phyloP scores from a whole-genome alignment of 1,140 invertebrate genomes.

The Myzus persicae region DNA sequence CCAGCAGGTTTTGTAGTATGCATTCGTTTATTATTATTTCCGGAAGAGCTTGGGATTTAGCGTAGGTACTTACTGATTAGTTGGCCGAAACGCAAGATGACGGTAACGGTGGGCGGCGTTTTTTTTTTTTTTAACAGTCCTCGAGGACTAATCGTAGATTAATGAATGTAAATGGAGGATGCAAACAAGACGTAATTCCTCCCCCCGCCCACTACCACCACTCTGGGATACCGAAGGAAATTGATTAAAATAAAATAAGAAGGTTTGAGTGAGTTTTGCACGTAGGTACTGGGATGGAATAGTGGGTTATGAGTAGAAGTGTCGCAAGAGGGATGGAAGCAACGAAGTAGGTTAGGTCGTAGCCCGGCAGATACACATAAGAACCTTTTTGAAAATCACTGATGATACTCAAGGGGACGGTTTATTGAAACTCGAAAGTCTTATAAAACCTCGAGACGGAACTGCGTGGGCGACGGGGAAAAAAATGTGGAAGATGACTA shows the following conservation, averaged over 20 bases:
- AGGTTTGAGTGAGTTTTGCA: neutral
- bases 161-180: too few species aligned
- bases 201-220: too few species aligned
- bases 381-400: neutral
- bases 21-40: too few species aligned
- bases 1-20: too few species aligned
- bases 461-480: too few species aligned
- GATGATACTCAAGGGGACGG: neutral
- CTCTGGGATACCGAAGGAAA: neutral
- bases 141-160: too few species aligned
- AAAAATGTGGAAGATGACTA: neutral
- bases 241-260: neutral
- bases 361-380: neutral
- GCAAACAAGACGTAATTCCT: neutral
- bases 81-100: neutral
- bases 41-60: neutral
- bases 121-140: too few species aligned
- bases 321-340: neutral
- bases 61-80: neutral
- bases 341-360: neutral
- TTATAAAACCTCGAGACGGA: neutral
- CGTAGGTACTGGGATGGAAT: neutral
- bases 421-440: neutral
- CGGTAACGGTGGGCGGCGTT: fast-evolving
- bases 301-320: neutral